phyloP scores from a whole-genome alignment of 2,113 vertebrate genomes.

The Daphoenositta chrysoptera region DNA sequence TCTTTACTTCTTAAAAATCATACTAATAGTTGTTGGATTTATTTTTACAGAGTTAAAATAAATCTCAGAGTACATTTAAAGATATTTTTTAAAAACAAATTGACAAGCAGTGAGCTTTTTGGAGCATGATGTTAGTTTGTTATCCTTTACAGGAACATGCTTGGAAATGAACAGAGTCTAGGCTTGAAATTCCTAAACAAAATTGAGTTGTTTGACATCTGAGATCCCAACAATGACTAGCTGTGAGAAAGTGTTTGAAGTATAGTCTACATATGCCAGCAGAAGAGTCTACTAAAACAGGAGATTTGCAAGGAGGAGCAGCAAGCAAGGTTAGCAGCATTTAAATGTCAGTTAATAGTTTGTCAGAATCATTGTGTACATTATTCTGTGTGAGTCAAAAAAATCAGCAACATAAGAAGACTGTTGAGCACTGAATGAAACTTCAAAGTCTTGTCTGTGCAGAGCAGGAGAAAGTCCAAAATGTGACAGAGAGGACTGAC shows the following conservation, averaged over 20 bases:
- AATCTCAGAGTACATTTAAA: background rate
- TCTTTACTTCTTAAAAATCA: background rate
- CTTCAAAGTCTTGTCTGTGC: accelerated
- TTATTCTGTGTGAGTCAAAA: background rate
- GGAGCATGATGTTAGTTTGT: background rate
- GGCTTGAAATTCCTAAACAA: background rate
- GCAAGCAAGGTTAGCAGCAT: background rate
- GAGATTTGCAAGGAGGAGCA: background rate
- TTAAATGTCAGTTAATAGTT: background rate
- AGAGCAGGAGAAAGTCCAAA: background rate
- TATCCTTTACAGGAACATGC: background rate
- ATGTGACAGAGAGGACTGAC: background rate
- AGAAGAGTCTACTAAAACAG: background rate
- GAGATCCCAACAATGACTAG: background rate
- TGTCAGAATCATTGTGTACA: background rate
- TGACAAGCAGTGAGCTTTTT: background rate
- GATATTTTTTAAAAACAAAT: background rate
- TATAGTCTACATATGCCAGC: background rate
- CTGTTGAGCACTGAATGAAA: background rate
- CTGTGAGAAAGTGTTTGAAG: background rate
- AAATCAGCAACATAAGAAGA: background rate
- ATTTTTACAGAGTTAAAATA: background rate
- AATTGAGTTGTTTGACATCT: background rate
- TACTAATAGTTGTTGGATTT: background rate
- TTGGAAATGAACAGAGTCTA: background rate